phyloP scores from a whole-genome alignment of 2,113 vertebrate genomes.

The Notarius quadriscutis region DNA sequence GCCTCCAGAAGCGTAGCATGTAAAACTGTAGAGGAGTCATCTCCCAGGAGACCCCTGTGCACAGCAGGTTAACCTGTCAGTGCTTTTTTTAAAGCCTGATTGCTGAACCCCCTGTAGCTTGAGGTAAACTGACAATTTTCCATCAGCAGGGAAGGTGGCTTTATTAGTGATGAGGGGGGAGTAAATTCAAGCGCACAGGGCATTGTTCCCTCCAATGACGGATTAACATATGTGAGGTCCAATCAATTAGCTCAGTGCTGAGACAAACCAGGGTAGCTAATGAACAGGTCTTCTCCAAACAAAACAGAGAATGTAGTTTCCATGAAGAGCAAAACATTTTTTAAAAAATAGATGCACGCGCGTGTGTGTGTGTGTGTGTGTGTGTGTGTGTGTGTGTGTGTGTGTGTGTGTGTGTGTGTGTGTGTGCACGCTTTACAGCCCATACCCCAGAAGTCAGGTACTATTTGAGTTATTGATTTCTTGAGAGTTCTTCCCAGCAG shows the following conservation, averaged over 20 bases:
- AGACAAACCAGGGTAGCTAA: constrained; percentile 48
- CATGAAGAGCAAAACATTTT: constrained; percentile 32
- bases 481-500: constrained; percentile 35
- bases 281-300: constrained; percentile 37
- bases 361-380: too few relatives aligned
- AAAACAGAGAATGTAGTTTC: constrained; percentile 16
- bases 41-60: constrained; percentile 84
- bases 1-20: constrained; percentile 82
- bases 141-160: constrained; percentile 85
- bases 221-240: constrained; percentile 52
- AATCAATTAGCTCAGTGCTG: constrained; percentile 53
- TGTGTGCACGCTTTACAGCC: constrained; percentile 12
- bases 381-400: background rate
- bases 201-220: constrained; percentile 52
- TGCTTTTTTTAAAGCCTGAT: constrained; percentile 88
- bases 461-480: constrained; percentile 44
- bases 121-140: constrained; percentile 89
- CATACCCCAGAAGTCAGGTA: constrained; percentile 27
- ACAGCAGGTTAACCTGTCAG: constrained; percentile 89
- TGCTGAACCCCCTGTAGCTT: constrained; percentile 81
- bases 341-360: constrained; percentile 6
- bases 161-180: constrained; percentile 78
- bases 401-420: background rate
- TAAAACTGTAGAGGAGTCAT: constrained; percentile 78
- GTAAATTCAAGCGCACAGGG: constrained; percentile 66